Percentiles rank a stretch among this genome's conserved stretches.
Conservation (phyloP, 2,888 invertebrate genomes). For the Entomobrya proxima region DNA sequence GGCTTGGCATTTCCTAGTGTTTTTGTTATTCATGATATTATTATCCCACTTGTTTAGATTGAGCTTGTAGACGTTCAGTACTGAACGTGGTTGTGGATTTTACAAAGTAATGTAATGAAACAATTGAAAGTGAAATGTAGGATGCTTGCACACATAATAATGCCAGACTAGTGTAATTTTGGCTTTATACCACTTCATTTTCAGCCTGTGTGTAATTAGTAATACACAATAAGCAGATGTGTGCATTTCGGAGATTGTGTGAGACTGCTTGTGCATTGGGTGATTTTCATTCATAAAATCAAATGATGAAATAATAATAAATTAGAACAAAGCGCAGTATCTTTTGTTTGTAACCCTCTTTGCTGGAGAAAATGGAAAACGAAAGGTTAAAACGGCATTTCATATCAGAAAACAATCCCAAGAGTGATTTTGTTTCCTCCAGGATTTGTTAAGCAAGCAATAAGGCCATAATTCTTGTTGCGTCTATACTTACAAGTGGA, state of each 20-base stretch:
- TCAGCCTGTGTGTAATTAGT: not conserved
- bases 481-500: too few relatives aligned
- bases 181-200: not conserved
- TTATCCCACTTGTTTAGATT: not conserved
- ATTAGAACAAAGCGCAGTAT: not conserved
- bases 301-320: not conserved
- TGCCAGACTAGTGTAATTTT: not conserved
- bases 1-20: not conserved
- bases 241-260: not conserved
- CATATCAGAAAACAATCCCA: not conserved
- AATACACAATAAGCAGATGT: not conserved
- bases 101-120: not conserved
- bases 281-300: slow-evolving; percentile 19
- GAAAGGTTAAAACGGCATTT: not conserved
- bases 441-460: too few relatives aligned
- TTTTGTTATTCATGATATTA: not conserved
- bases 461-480: too few relatives aligned
- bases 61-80: not conserved
- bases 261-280: not conserved
- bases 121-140: not conserved
- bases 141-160: not conserved
- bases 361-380: not conserved
- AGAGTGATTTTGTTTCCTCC: not conserved
- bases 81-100: not conserved
- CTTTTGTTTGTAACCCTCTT: not conserved